These are phyloP conservation scores for Cyclophora punctaria DNA, from an alignment of 2,888 invertebrate species.

Conservation along the genomic window DNA sequence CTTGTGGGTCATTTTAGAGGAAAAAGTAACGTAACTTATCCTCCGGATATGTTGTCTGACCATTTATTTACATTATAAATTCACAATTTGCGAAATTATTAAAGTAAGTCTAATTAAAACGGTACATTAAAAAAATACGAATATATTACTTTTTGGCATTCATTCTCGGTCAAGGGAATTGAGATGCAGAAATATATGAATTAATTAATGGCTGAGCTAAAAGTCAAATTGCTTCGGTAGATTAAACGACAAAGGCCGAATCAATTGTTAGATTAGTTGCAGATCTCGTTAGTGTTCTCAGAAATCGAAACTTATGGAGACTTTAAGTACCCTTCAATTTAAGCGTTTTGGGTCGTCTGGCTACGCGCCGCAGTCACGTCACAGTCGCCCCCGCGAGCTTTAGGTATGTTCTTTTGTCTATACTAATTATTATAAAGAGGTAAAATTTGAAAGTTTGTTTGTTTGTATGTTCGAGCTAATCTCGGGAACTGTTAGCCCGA, in stretches of 20 bases:
- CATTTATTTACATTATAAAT: neutral
- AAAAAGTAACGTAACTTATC: neutral
- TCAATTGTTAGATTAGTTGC: neutral
- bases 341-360: too few species aligned
- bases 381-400: too few species aligned
- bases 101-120: neutral
- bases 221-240: neutral
- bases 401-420: too few species aligned
- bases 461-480: too few species aligned
- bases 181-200: neutral
- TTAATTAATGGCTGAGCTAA: neutral
- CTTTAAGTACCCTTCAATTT: too few species aligned
- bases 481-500: too few species aligned
- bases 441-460: too few species aligned
- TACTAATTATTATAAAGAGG: too few species aligned
- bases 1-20: too few species aligned
- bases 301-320: too few species aligned
- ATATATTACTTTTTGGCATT: neutral
- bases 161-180: neutral
- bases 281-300: too few species aligned
- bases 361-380: too few species aligned
- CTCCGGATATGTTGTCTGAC: neutral
- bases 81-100: neutral
- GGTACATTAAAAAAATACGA: conserved; percentile 1
- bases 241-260: neutral